A percentile compares a stretch with the other conserved stretches of the same genome.
phyloP scores from a whole-genome alignment of 2,797 vertebrate genomes.

The Danio kyathit region DNA sequence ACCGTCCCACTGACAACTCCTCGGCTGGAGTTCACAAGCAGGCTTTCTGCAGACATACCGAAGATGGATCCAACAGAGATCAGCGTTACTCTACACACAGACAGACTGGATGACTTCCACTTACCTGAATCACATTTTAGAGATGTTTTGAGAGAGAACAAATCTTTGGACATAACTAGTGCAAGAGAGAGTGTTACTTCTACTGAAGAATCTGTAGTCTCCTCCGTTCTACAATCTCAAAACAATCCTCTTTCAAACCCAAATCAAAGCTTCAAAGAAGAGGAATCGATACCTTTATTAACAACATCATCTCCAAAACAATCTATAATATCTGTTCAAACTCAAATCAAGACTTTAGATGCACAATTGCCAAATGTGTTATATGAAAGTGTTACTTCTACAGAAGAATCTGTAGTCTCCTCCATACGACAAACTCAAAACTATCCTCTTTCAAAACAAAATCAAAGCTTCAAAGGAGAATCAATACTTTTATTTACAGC shows the following conservation, averaged over 20 bases:
- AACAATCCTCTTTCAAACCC: not conserved
- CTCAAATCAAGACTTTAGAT: too few species aligned
- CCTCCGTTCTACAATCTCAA: not conserved
- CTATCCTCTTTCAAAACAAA: slow-evolving; percentile 16
- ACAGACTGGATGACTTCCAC: not conserved
- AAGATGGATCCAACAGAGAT: slow-evolving; percentile 32
- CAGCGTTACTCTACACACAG: slow-evolving; percentile 13
- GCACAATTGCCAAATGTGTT: too few species aligned
- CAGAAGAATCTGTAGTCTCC: not conserved
- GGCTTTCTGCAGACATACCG: slow-evolving; percentile 32
- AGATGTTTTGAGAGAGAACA: not conserved
- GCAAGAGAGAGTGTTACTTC: not conserved
- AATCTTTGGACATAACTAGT: slow-evolving; percentile 1
- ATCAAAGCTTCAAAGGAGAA: not conserved
- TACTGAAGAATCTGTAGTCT: not conserved
- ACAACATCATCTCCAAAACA: not conserved
- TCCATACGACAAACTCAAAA: too few species aligned
- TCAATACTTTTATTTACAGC: not conserved
- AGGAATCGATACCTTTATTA: too few species aligned
- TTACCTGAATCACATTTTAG: slow-evolving; percentile 15
- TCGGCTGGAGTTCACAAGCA: slow-evolving; percentile 38
- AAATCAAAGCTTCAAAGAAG: too few species aligned
- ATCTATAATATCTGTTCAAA: too few species aligned
- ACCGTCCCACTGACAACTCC: slow-evolving; percentile 27
- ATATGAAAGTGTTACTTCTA: not conserved